Conservation (phyloP, 2,888 invertebrate genomes). For the Caenorhabditis sp. region DNA sequence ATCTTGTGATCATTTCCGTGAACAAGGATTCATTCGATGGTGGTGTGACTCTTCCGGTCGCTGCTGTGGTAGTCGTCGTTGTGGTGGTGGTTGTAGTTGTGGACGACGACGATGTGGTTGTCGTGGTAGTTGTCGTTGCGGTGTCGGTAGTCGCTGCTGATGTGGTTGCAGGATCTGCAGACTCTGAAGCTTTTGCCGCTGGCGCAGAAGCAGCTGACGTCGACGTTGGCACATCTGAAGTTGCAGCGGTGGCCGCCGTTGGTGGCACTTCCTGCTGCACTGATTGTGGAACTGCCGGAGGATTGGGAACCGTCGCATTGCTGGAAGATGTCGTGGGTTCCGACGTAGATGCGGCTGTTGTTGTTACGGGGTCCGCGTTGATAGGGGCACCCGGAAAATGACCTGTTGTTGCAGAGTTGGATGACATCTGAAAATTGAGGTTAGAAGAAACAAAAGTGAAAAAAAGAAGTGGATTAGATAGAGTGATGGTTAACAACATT, state of each 20-base stretch:
- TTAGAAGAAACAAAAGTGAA: slow-evolving; percentile 3
- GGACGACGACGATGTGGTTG: slow-evolving; percentile 20
- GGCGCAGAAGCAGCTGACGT: neutral
- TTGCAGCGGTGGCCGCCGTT: neutral
- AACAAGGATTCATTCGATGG: slow-evolving; percentile 6
- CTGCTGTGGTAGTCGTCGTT: neutral
- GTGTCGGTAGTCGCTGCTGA: neutral
- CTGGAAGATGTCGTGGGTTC: slow-evolving; percentile 25
- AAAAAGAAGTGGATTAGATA: slow-evolving; percentile 12
- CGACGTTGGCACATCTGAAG: slow-evolving; percentile 12
- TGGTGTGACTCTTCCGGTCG: slow-evolving; percentile 35
- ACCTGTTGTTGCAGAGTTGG: slow-evolving; percentile 7
- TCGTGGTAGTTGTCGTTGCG: slow-evolving; percentile 28
- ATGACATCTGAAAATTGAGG: slow-evolving; percentile 42
- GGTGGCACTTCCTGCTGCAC: slow-evolving; percentile 1
- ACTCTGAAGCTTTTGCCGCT: neutral
- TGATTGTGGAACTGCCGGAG: neutral
- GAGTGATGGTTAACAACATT: slow-evolving; percentile 8
- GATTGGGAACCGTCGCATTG: slow-evolving; percentile 6
- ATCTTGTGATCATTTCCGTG: slow-evolving; percentile 41
- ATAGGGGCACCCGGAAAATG: slow-evolving; percentile 38
- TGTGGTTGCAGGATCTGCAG: slow-evolving; percentile 1
- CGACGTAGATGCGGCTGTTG: slow-evolving; percentile 24
- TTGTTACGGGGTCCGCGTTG: slow-evolving; percentile 33
- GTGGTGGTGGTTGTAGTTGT: slow-evolving; percentile 33